Percentiles rank a stretch among this genome's conserved stretches.
Evolutionary conservation across 1,140 invertebrate species (phyloP).

Genomic region (Phortica variegata): DNA sequence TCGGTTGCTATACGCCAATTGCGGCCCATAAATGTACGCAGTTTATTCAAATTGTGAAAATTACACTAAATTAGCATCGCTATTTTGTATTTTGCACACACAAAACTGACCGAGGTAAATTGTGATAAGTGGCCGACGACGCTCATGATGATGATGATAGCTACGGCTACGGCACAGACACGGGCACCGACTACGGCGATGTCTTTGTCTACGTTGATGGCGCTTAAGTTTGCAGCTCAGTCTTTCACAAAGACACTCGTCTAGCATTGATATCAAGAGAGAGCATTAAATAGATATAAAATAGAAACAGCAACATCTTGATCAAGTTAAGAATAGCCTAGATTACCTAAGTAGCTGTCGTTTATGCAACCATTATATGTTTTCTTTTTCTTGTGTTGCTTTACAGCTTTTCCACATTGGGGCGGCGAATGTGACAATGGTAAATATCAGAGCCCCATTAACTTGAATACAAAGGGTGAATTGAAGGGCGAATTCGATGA

Average conservation of each 20-base stretch:
- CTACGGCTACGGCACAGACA: background rate
- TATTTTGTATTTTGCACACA: too few species aligned
- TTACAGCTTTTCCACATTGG: slow-evolving; percentile 56
- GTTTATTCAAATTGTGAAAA: slow-evolving; percentile 40
- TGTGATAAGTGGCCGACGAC: too few species aligned
- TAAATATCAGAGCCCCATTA: slow-evolving; percentile 58
- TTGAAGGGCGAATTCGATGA: slow-evolving; percentile 45
- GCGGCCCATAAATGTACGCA: background rate
- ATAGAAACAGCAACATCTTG: slow-evolving; percentile 1
- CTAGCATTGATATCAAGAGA: background rate
- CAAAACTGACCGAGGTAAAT: too few species aligned
- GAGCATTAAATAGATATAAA: too few species aligned
- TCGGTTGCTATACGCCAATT: background rate
- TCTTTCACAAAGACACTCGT: background rate
- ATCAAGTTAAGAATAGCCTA: slow-evolving; percentile 7
- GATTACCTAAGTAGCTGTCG: too few species aligned
- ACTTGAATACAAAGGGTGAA: slow-evolving; percentile 43
- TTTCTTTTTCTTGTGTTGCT: background rate
- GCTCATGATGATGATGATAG: too few species aligned
- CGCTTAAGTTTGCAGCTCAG: too few species aligned
- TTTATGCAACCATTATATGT: background rate
- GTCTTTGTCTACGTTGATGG: too few species aligned
- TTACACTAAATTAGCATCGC: slow-evolving; percentile 31
- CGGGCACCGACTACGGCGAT: too few species aligned
- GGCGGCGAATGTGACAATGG: slow-evolving; percentile 56